These are phyloP conservation scores for Thysanoteuthis rhombus DNA, from an alignment of 2,888 invertebrate species.

Conservation along the genomic window DNA sequence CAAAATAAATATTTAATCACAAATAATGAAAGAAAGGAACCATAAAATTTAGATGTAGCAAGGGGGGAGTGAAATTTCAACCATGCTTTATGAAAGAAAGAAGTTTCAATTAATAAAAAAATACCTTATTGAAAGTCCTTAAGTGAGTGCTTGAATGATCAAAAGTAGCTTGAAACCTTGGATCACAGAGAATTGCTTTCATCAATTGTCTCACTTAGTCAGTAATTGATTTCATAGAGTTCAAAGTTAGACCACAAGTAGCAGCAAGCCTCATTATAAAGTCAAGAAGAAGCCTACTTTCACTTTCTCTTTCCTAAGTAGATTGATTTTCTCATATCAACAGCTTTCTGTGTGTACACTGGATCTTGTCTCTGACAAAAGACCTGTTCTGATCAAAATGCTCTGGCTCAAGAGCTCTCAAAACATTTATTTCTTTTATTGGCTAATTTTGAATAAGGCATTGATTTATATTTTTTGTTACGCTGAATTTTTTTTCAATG, in stretches of 20 bases:
- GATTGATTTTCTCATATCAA: neutral
- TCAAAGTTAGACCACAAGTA: constrained; percentile 12
- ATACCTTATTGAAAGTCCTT: too few relatives aligned
- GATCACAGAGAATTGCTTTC: neutral
- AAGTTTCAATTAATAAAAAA: neutral
- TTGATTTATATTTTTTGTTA: neutral
- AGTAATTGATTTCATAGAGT: neutral
- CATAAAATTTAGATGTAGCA: too few relatives aligned
- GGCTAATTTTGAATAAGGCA: neutral
- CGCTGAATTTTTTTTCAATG: neutral
- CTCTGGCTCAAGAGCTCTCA: neutral
- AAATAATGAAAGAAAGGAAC: too few relatives aligned
- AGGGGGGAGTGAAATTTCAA: neutral
- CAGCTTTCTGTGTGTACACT: neutral
- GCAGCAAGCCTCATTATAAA: neutral
- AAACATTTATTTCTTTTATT: neutral
- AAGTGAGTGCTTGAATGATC: neutral
- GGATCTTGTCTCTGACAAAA: neutral
- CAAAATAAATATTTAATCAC: too few relatives aligned
- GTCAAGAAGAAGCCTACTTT: neutral
- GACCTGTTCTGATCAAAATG: neutral
- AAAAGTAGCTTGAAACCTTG: neutral
- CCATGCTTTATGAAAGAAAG: neutral
- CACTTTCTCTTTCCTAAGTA: neutral
- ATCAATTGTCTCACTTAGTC: neutral